phyloP scores from a whole-genome alignment of 2,888 invertebrate genomes.

The Flabesymbios commensalis region DNA sequence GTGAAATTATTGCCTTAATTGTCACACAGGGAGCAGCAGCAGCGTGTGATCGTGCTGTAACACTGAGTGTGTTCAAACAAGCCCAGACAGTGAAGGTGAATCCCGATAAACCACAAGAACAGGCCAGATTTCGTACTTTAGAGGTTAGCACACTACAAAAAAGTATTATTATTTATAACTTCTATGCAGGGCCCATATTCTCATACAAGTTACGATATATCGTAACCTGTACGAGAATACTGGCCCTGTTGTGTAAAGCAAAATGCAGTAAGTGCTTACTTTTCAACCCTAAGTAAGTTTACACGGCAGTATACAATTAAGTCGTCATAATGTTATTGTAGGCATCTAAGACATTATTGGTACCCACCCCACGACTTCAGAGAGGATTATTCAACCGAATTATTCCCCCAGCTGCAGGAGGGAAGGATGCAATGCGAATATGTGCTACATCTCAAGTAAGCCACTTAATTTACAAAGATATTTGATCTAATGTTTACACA shows the following conservation, averaged over 20 bases:
- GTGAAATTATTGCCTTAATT: too few relatives aligned
- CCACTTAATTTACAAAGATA: not conserved
- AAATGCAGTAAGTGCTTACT: too few relatives aligned
- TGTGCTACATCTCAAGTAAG: conserved; percentile 57
- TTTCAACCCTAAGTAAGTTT: too few relatives aligned
- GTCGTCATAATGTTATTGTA: conserved; percentile 62
- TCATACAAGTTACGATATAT: too few relatives aligned
- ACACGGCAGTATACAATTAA: too few relatives aligned
- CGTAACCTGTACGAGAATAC: too few relatives aligned
- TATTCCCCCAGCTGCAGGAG: conserved; percentile 70
- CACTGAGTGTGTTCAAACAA: conserved; percentile 75
- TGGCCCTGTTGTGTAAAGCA: too few relatives aligned
- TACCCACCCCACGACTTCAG: conserved; percentile 77
- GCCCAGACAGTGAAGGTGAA: conserved; percentile 73
- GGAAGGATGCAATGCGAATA: conserved; percentile 67
- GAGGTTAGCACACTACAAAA: conserved; percentile 60
- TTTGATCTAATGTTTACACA: not conserved
- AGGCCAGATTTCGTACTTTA: conserved; percentile 70
- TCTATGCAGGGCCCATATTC: too few relatives aligned
- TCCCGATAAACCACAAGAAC: conserved; percentile 82
- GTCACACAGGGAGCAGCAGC: conserved; percentile 76
- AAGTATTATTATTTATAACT: too few relatives aligned
- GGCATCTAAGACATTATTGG: conserved; percentile 75
- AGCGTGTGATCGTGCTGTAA: conserved; percentile 73
- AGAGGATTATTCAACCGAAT: conserved; percentile 76